A percentile compares a stretch with the other conserved stretches of the same genome.
Conservation (phyloP, 1,140 invertebrate genomes). For the Temnothorax curvispinosus region DNA sequence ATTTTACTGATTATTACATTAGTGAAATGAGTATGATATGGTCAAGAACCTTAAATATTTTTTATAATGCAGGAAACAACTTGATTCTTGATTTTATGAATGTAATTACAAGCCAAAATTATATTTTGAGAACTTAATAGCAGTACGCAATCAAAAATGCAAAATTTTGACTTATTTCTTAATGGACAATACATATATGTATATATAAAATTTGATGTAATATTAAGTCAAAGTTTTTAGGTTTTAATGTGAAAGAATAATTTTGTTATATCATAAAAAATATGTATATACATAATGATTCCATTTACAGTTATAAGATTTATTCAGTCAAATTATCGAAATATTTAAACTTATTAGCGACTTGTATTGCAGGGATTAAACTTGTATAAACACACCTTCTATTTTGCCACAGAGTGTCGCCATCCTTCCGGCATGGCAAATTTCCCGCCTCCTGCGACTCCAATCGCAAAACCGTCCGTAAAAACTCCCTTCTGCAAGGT, state of each 20-base stretch:
- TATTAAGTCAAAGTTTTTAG: neutral
- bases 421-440: conserved; percentile 81
- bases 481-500: conserved; percentile 84
- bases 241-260: neutral
- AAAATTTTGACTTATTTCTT: too few relatives aligned
- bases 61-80: neutral
- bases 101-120: neutral
- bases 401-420: conserved; percentile 79
- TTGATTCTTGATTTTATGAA: neutral
- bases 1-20: neutral
- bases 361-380: conserved; percentile 17
- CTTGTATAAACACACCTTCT: conserved; percentile 38
- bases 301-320: neutral
- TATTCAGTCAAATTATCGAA: neutral
- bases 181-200: neutral
- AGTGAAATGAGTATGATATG: neutral
- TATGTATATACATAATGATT: neutral
- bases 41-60: neutral
- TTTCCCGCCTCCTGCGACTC: conserved; percentile 80
- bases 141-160: neutral
- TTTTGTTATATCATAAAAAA: neutral
- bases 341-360: neutral
- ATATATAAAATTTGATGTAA: neutral
- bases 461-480: conserved; percentile 76
- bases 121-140: neutral